phyloP scores from a whole-genome alignment of 2,797 vertebrate species.

The Sebastes elongatus region DNA sequence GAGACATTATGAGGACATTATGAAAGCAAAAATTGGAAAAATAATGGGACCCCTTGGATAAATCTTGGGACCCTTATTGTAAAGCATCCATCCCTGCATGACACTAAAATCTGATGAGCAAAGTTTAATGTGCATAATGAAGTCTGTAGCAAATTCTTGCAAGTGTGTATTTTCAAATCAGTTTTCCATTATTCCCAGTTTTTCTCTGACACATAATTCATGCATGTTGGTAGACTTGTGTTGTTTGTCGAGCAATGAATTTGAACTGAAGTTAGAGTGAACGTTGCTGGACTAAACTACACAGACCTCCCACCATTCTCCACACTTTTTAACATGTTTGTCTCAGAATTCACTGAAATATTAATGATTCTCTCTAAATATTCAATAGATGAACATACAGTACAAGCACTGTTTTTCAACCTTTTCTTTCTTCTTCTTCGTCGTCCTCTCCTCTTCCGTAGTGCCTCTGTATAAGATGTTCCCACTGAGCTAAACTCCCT shows the following conservation, averaged over 20 bases:
- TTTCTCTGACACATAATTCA: not conserved
- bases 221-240: not conserved
- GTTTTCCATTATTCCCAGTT: not conserved
- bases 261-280: constrained; percentile 5
- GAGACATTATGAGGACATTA: not conserved
- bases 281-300: not conserved
- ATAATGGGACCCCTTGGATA: not conserved
- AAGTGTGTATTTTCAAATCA: not conserved
- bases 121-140: not conserved
- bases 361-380: constrained; percentile 62
- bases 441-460: not conserved
- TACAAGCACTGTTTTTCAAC: not conserved
- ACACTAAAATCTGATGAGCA: not conserved
- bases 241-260: constrained; percentile 1
- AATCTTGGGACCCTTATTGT: not conserved
- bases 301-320: not conserved
- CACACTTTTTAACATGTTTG: constrained; percentile 27
- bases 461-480: not conserved
- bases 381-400: constrained; percentile 26
- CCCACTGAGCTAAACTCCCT: constrained; percentile 12
- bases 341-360: constrained; percentile 59
- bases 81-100: not conserved
- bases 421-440: not conserved
- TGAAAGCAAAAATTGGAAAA: not conserved
- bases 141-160: not conserved